phyloP scores from a whole-genome alignment of 2,888 invertebrate genomes.

The Rhyacophila evoluta region DNA sequence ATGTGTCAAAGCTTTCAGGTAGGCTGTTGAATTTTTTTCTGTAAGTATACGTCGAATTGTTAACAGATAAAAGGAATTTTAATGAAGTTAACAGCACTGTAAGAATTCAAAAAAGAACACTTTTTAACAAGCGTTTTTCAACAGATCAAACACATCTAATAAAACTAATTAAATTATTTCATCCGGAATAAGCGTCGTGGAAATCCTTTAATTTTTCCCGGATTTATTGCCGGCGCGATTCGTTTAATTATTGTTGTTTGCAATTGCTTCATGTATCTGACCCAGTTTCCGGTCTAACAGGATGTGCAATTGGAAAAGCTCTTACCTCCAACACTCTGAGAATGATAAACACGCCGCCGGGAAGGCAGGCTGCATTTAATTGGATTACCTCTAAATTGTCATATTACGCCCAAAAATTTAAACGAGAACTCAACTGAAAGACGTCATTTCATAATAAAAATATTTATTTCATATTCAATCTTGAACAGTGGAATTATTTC shows the following conservation, averaged over 20 bases:
- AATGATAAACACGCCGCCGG: conserved; percentile 23
- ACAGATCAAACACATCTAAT: not conserved
- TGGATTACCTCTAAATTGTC: conserved; percentile 27
- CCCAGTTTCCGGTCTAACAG: not conserved
- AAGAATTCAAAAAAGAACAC: too few species aligned
- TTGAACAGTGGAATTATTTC: too few species aligned
- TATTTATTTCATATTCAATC: too few species aligned
- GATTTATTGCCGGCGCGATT: conserved; percentile 2
- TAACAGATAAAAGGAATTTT: too few species aligned
- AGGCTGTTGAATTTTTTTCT: too few species aligned
- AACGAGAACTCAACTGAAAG: too few species aligned
- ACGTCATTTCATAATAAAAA: too few species aligned
- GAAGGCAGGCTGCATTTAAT: conserved; percentile 32
- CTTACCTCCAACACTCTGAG: conserved; percentile 18
- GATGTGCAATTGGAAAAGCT: conserved; percentile 32
- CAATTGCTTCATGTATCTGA: conserved; percentile 17
- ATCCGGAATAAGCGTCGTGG: not conserved
- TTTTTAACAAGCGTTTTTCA: too few species aligned
- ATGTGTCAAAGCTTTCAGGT: too few species aligned
- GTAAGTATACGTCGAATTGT: too few species aligned
- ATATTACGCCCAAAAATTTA: too few species aligned
- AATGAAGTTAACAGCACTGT: too few species aligned
- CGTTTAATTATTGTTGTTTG: conserved; percentile 24
- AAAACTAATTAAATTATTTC: not conserved
- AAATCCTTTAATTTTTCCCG: not conserved